Base-by-base conservation (phyloP, 2,888 invertebrate genomes). In the Acronicta psi region DNA sequence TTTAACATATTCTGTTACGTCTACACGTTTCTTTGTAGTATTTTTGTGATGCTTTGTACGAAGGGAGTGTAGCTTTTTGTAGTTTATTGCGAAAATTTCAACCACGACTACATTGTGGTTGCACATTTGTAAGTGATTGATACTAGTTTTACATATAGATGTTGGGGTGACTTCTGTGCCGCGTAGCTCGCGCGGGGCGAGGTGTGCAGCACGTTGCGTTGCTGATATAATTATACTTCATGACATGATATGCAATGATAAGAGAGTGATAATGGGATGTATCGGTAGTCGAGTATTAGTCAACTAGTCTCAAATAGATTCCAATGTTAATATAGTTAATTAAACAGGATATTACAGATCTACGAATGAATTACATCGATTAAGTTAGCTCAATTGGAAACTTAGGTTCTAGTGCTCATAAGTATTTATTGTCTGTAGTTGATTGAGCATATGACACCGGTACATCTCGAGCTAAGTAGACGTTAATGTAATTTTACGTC, bases 1-100 rank as follows among this genome's bases (percentile, higher is more conserved):
- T 85, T 87, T 88, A 90, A 88, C 86, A 79, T 77, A 82, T 81
- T 85, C 83, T 83, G 86, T 86, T 87, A 86, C 80, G 75, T 88
- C 85, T 86, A 86, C 86, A 86, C 81, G 74, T 77, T 83, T 87
- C 80, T 88, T 89, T 89, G 82, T 90, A 89, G 85, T 87, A 87
- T 88, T 89, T 91, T 91, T 91, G 88, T 89, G 86, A 91, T 82
- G 87, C 88, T 90, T 90, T 84, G 80, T 86, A 83, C 71, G 78
- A 79, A 71, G 61, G 77, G 84, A 78, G 81, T 82, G 81, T 82
- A 82, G 85, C 81, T 82, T 81, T 80, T 84, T 83, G 80, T 79
- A 78, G 82, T 80, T 79, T 83, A 81, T 80, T 78, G 73, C 73
- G 74, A 74, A 66, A 76, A 82, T 56, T 58, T 51, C 66, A 75